Percentiles rank a stretch among this genome's conserved stretches.
Evolutionary conservation across 2,113 vertebrate genomes (phyloP).

Genomic region (Chloropsis cyanopogon): DNA sequence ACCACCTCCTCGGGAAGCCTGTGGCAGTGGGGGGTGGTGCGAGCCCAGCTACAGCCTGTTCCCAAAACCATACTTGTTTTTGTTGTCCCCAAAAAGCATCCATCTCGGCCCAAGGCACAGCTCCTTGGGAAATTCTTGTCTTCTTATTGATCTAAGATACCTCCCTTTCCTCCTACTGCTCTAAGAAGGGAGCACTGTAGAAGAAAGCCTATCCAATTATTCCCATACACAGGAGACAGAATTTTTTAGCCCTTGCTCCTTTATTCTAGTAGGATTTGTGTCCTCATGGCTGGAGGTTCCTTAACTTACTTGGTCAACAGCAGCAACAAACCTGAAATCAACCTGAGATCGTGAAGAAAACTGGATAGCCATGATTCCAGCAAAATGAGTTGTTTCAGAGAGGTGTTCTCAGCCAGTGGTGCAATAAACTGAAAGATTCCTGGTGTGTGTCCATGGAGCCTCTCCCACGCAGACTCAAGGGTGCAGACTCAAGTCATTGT

Average conservation of each 20-base stretch:
- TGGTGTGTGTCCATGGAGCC: background rate
- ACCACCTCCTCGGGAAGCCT: background rate
- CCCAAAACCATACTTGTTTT: background rate
- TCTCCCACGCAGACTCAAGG: background rate
- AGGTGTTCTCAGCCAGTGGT: background rate
- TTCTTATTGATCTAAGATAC: too few relatives aligned
- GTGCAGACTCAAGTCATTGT: accelerated
- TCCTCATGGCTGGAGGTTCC: background rate
- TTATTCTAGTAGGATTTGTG: background rate
- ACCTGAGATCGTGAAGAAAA: background rate
- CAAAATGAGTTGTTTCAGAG: background rate
- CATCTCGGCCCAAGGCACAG: background rate
- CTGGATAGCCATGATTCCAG: background rate
- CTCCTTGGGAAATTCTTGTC: background rate
- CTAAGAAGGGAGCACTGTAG: background rate
- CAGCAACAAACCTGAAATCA: background rate
- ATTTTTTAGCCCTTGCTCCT: background rate
- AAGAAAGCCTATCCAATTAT: background rate
- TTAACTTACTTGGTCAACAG: background rate
- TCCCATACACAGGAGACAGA: background rate
- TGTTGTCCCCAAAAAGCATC: background rate
- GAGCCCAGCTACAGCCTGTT: background rate
- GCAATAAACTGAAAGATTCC: background rate
- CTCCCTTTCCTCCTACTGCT: accelerated
- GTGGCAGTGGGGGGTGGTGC: background rate